Evolutionary conservation across 2,888 invertebrate species (phyloP), one percentile per base, ranked within the genome.

Genomic region (Eristalis tenax): DNA sequence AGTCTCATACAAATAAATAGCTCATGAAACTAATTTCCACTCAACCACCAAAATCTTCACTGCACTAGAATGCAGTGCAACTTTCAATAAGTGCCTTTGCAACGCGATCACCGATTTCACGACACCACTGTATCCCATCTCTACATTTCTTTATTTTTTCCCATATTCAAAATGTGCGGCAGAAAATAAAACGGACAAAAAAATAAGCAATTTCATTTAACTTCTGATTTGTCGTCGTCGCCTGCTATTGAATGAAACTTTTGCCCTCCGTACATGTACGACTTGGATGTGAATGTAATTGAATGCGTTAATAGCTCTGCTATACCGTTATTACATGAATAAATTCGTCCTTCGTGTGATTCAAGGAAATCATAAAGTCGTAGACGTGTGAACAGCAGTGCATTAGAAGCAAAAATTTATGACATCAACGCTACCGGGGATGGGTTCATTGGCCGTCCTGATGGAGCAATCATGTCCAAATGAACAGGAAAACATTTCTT

Each of bases 291-390:
- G 22, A 28, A 56, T 63, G 78, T 78, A 78, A 71, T 78, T 65
- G 64, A 78, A 70, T 71, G 78, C 32, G 40, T 71, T 71, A 71
- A 71, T 57, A 65, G 56, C 40, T 28, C 2, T 56, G 70, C 61
- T 68, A 23, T 69, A n/a, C 61, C 69, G 28, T 63, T 59, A 35
- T 70, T 35, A 22, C 64, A 40, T 38, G n/a, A 43, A 59, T 28
- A 40, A 69, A 63, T 28, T 28, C 32, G 26, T 63, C 8, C 70
- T 38, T 43, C 26, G 35, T 63, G 61, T 69, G 68, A 69, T 76
- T 69, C 32, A 38, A 69, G 57, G 70, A 70, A 70, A 71, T 78
- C 69, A 65, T 71, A 78, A 78, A 78, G 23, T 64, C 64, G 64
- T 65, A 71, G 40, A 64, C 70, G 57, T 78, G 40, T 70, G 57